Base-by-base conservation (phyloP, 2,888 invertebrate species). In the Myathropa florea region DNA sequence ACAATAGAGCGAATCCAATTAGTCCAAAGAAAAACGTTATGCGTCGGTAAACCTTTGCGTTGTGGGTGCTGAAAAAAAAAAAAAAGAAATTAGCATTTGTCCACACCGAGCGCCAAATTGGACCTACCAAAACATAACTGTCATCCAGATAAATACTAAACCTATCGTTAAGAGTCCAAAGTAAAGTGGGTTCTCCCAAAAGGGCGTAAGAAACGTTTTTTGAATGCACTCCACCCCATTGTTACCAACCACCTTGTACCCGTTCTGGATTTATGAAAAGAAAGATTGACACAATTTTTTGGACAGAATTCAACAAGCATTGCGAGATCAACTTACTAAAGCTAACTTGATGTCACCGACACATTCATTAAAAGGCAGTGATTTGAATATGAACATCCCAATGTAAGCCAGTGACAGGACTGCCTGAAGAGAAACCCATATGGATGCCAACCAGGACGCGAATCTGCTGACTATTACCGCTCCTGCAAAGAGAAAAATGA, bases 341-440 rank as follows among this genome's bases (percentile, higher is more conserved):
- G 89, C 89, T 65, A 92, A 84, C 88, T 91, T 91, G 0, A 92
- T 88, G 60, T 91, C 91, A 36, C 91, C 91, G 18, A 91, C 90
- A 77, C 93, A 93, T 78, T 92, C 92, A 71, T 89, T 91, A 89
- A 93, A 93, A 53, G 93, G 93, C 88, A 92, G 89, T 28, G 91
- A 86, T 78, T 91, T 92, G 71, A 91, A 91, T 60, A 91, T 89
- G 76, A 92, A 91, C 91, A 92, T 92, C 72, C 92, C 92, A 55
- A 93, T 91, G 80, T 93, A 93, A 23, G 91, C 91, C 76, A 92
- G 80, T 12, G 93, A 92, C 59, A 93, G 88, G 36, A 92, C 92
- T 18, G 92, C 93, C 88, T 93, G 93, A 68, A 93, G 83, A 21
- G 93, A 92, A 67, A 92, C 89, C 93, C 93, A 93, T 83, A 93